phyloP scores from a whole-genome alignment of 2,797 vertebrate genomes.

The Micrastur ruficollis region DNA sequence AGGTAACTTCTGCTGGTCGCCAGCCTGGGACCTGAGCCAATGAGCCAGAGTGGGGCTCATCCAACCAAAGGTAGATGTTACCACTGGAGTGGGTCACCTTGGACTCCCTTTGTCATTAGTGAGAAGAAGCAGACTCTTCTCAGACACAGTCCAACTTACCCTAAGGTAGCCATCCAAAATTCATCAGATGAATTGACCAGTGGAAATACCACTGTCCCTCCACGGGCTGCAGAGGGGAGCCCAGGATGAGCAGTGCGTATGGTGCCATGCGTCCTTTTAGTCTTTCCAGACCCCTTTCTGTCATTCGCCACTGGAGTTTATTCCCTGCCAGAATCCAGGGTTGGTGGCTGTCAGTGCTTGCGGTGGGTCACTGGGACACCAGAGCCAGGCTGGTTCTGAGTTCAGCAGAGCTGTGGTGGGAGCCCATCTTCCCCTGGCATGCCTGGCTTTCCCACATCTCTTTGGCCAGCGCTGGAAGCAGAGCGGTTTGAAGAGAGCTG shows the following conservation, averaged over 20 bases:
- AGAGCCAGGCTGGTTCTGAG: neutral
- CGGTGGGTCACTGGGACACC: neutral
- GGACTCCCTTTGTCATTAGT: neutral
- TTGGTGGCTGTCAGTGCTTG: neutral
- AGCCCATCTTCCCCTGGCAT: neutral
- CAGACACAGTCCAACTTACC: neutral
- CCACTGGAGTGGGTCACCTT: neutral
- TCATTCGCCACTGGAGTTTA: neutral
- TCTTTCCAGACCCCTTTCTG: neutral
- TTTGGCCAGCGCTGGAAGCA: accelerated
- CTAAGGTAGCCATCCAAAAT: neutral
- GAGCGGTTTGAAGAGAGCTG: neutral
- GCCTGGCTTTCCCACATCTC: neutral
- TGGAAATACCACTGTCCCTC: neutral
- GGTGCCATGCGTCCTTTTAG: neutral
- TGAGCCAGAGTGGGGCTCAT: neutral
- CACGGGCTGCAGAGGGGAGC: neutral
- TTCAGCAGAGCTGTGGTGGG: neutral
- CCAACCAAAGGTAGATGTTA: neutral
- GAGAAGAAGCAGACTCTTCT: neutral
- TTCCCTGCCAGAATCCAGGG: neutral
- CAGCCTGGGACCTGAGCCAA: neutral
- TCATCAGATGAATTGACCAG: neutral
- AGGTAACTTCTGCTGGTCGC: neutral
- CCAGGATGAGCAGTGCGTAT: neutral